Conservation (phyloP, 2,113 vertebrate species). For the Phalacrocorax aristotelis region DNA sequence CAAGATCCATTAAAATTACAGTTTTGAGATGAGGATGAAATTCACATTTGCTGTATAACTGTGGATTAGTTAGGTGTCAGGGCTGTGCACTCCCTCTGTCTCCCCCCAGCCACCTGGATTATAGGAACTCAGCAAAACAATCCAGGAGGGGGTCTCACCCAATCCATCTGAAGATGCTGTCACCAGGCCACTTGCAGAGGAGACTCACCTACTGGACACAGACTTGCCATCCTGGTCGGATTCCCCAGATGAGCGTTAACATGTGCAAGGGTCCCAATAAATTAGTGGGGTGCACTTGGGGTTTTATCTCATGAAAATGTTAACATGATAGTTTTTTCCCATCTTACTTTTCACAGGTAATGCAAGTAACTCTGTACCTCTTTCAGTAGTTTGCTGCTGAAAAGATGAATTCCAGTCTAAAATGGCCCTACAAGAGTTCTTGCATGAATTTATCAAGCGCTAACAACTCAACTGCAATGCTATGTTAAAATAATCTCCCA, state of each 20-base stretch:
- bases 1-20: neutral
- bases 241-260: rapidly evolving
- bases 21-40: neutral
- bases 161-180: neutral
- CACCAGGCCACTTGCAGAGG: neutral
- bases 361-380: neutral
- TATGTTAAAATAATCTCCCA: neutral
- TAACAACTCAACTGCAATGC: neutral
- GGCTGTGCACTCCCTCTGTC: neutral
- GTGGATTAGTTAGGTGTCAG: neutral
- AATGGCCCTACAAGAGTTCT: neutral
- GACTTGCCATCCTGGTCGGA: neutral
- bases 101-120: too few relatives aligned
- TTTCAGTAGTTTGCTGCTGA: neutral
- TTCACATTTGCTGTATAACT: neutral
- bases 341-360: neutral
- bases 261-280: neutral
- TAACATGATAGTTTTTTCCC: rapidly evolving
- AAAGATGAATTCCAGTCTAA: neutral
- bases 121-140: neutral
- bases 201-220: neutral
- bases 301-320: neutral
- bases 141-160: neutral
- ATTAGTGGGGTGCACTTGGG: rapidly evolving
- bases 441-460: neutral